Percentiles rank a stretch among this genome's conserved stretches.
Evolutionary conservation across 1,140 invertebrate species (phyloP).

Genomic region (Thrips palmi): DNA sequence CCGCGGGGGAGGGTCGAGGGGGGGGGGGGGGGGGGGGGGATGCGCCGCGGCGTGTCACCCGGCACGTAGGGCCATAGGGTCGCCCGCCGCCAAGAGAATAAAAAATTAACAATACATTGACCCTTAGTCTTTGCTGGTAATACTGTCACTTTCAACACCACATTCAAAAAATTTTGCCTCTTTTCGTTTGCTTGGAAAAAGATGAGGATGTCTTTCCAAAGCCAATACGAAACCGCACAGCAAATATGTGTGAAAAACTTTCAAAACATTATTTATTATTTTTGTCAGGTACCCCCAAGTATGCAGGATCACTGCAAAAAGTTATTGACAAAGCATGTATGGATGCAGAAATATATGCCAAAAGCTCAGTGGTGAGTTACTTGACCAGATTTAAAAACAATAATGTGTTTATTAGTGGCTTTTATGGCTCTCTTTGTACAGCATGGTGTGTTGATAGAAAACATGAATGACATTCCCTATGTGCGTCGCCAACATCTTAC

Average conservation of each 20-base stretch:
- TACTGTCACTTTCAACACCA: not conserved
- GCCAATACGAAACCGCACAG: not conserved
- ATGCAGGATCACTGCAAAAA: conserved; percentile 24
- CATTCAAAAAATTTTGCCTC: not conserved
- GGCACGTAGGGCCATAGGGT: too few species aligned
- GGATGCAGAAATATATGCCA: conserved; percentile 38
- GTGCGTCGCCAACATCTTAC: conserved; percentile 32
- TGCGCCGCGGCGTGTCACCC: too few species aligned
- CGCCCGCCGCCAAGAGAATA: too few species aligned
- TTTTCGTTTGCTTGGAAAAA: not conserved
- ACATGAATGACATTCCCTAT: conserved; percentile 77
- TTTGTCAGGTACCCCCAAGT: conserved; percentile 35
- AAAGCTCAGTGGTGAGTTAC: conserved; percentile 32
- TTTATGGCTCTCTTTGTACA: conserved; percentile 19
- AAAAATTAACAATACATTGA: conserved; percentile 1
- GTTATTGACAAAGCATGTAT: conserved; percentile 33
- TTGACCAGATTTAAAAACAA: conserved; percentile 8
- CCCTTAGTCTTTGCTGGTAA: conserved; percentile 1
- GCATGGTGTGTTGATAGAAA: conserved; percentile 66
- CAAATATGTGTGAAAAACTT: not conserved
- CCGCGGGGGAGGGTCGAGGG: too few species aligned
- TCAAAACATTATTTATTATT: conserved; percentile 9
- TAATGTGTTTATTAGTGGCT: not conserved
- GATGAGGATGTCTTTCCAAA: not conserved
- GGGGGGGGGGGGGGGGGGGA: too few species aligned